Base-by-base conservation (phyloP, 2,888 invertebrate genomes). In the Drosophila colorata region DNA sequence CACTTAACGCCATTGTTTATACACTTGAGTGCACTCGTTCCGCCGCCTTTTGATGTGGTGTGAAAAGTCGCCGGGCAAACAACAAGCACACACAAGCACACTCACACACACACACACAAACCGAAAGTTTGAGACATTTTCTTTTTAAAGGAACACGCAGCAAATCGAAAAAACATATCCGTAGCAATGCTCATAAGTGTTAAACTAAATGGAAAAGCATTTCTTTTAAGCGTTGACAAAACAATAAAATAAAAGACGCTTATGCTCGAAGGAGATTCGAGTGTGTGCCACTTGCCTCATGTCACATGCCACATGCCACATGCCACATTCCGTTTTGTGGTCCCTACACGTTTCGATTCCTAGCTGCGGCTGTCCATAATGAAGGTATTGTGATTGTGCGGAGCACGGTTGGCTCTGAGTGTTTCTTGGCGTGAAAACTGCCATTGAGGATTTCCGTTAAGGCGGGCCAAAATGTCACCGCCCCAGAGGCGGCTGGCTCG, bases 201-300 rank as follows among this genome's bases (percentile, higher is more conserved):
- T 87, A 74, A 84, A 80, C 86, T 87, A 87, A 88, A 88, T 88
- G 89, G 87, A 82, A 87, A 83, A 87, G 76, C 83, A 86, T 80
- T 86, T 87, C 82, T 87, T 83, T 88, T 85, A 81, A 88, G 87
- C 83, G 78, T 83, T 87, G 80, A 85, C 81, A 88, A 80, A 87
- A 87, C 87, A 87, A 87, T 84, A 80, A 84, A 82, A 85, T 74
- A 79, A 84, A 79, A 80, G 81, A 80, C 80, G 67, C 72, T 82
- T 80, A 80, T 80, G 82, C 80, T 78, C 73, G 18, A 57, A 55
- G 59, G 82, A 63, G 80, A 58, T 63, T 57, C 43, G 41, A 35
- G 40, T 11, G 38, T n/a, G 25, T 63, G 61, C 59, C 59, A 65
- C 40, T 38, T 60, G 68, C 56, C 70, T 33, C 59, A 14, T 69